Evolutionary conservation across 2,888 invertebrate genomes (phyloP).

Genomic region (Agriopis leucophaearia): DNA sequence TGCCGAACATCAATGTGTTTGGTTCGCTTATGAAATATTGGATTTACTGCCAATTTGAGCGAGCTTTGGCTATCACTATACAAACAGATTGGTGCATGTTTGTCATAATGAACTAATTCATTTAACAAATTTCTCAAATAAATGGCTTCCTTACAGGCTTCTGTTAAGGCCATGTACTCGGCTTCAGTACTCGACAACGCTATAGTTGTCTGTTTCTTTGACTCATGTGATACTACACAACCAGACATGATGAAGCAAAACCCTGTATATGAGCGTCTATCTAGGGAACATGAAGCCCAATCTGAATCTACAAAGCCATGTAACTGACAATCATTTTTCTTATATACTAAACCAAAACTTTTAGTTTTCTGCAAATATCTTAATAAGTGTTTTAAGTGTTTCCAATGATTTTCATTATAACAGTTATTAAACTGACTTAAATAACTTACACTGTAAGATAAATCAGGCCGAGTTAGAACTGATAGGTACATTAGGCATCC

Average conservation of each 20-base stretch:
- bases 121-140: constrained; percentile 15
- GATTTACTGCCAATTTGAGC: constrained; percentile 2
- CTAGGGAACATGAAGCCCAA: constrained; percentile 30
- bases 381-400: neutral
- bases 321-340: neutral
- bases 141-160: constrained; percentile 29
- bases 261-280: constrained; percentile 64
- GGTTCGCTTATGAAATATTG: constrained; percentile 1
- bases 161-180: constrained; percentile 16
- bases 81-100: too few relatives aligned
- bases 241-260: constrained; percentile 49
- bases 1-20: constrained; percentile 40
- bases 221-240: constrained; percentile 42
- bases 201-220: constrained; percentile 51
- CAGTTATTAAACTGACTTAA: neutral
- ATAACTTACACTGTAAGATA: neutral
- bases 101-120: constrained; percentile 11
- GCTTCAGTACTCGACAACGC: constrained; percentile 52
- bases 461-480: neutral
- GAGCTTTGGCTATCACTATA: constrained; percentile 1
- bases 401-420: neutral
- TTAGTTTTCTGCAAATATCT: neutral
- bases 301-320: constrained; percentile 28
- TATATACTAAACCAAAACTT: neutral
- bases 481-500: neutral